Conservation (phyloP, 2,797 vertebrate genomes). For the Typhlichthys subterraneus region DNA sequence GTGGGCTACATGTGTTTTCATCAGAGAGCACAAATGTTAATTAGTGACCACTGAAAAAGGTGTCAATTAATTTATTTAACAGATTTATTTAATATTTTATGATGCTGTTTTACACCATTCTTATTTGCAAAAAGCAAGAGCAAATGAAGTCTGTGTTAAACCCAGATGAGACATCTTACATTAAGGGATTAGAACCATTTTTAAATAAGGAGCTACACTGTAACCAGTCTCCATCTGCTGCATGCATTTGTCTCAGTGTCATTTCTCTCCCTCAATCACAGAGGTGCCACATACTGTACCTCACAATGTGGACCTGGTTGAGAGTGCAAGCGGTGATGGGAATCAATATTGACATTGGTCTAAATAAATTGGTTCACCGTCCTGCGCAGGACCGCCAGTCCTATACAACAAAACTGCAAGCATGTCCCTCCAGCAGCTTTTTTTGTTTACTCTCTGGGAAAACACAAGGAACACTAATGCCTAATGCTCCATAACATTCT, state of each 20-base stretch:
- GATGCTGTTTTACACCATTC: too few species aligned
- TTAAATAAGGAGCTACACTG: constrained; percentile 41
- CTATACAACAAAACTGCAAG: constrained; percentile 49
- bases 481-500: constrained; percentile 77
- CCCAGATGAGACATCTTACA: constrained; percentile 13
- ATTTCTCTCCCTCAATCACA: constrained; percentile 63
- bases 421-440: constrained; percentile 32
- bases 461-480: constrained; percentile 67
- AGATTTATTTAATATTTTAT: too few species aligned
- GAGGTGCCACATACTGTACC: constrained; percentile 58
- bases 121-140: too few species aligned
- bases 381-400: constrained; percentile 34
- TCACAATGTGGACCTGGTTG: constrained; percentile 56
- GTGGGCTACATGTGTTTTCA: too few species aligned
- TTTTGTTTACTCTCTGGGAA: constrained; percentile 60
- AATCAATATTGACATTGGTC: constrained; percentile 74
- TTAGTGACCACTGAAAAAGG: too few species aligned
- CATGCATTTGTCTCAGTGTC: constrained; percentile 66
- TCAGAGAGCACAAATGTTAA: too few species aligned
- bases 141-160: constrained; percentile 10
- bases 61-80: too few species aligned
- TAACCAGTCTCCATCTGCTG: constrained; percentile 37
- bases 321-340: constrained; percentile 67
- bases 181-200: constrained; percentile 48
- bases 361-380: constrained; percentile 68